Base-by-base conservation (phyloP, 2,797 vertebrate species). In the Alauda arvensis region DNA sequence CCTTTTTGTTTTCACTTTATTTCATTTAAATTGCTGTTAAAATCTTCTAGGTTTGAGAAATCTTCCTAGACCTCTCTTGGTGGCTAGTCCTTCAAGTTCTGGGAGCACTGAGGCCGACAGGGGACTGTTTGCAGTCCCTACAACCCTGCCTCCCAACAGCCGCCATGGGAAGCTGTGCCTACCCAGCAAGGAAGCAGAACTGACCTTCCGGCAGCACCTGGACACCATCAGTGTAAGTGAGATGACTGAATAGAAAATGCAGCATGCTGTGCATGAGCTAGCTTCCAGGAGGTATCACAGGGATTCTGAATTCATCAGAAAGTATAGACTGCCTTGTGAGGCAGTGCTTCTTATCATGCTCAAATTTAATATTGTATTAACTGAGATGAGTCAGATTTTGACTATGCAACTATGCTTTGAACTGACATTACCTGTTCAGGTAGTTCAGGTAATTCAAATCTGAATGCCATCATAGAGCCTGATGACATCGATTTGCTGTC, bases 61-160 rank as follows among this genome's bases (percentile, higher is more conserved):
- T 95, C 96, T 98, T 37, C 98, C 98, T 3, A 98, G 98, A 74
- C 98, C 98, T 67, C 97, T 99, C 65, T 94, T 99, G 95, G 96
- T 98, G 28, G 94, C 97, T 2, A 96, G 96, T 79, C 89, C 97
- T 59, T 91, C 97, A 34, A 94, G 85, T 63, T 93, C 95, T 31
- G 96, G 96, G 76, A 95, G 89, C 45, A 62, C 96, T 3, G 99
- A 99, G 53, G 88, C 98, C 0, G 99, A 99, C 29, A 97, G 98
- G 13, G 97, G 97, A 1, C 97, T 99, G 69, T 99, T 99, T 69
- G 99, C 99, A 0, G 97, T 99, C 20, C 99, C 99, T 24, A 99
- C 99, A 25, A 99, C 98, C 7, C 95, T 99, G n/a, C 99, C 99
- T 1, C 99, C 99, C 71, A 99, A 99, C 95, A 99, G 99, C 94